Evolutionary conservation across 2,888 invertebrate species (phyloP), one percentile per base, ranked within the genome.

Genomic region (Rhagonycha lutea): DNA sequence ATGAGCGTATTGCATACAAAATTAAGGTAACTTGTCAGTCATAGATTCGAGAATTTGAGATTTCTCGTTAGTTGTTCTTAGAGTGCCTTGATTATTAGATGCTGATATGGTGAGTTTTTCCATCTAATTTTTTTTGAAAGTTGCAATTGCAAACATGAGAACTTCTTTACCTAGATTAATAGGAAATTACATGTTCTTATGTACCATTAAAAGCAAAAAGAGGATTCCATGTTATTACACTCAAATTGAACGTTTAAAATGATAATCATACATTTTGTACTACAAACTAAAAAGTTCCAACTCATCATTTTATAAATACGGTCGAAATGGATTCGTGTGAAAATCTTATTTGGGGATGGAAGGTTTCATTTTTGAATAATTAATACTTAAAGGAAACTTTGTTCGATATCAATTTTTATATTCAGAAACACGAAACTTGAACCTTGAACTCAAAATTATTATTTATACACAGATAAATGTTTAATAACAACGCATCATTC

Each of bases 1-100:
- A 62, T 47, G 65, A 71, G 65, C 71, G 63, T 14, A 71, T 65
- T 32, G 71, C 62, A 71, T 71, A 71, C 71, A 63, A 71, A 71
- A 71, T 71, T 65, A 62, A 63, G 71, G 65, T 71, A 71, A 71
- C 71, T 60, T 47, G 65, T 65, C 65, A 71, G 65, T 71, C 47
- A 65, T 65, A 65, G 47, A 47, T 47, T 47, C 47, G 47, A 47
- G 47, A 47, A 47, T 47, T 47, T 47, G n/a, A 47, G 47, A 47
- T 47, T 47, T 47, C 47, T 47, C n/a, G 47, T 68, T 68, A 72
- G 68, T 72, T 72, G 72, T 23, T 14, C 28, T 24, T 26, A 11
- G 72, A 11, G 14, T 47, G 47, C 47, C 47, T 47, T 7, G n/a
- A 47, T 47, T 47, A n/a, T 47, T 12, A n/a, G 47, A 12, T 32